These are phyloP conservation scores for Orientallactaga sibirica DNA, from an alignment of 2,797 vertebrate genomes.

Conservation along the genomic window DNA sequence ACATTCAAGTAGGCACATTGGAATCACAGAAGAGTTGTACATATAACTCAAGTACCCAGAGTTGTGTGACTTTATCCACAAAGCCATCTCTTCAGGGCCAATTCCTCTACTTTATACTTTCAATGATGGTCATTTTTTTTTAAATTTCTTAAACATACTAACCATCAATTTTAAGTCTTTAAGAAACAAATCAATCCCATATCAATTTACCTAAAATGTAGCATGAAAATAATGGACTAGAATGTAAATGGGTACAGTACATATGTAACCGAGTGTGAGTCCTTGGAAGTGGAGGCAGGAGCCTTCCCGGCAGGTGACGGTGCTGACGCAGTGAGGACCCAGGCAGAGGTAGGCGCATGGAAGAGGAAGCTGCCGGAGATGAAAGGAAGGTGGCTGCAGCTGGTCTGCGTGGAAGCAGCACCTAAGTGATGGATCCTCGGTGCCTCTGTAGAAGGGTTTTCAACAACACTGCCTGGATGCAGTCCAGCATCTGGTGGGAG, in stretches of 20 bases:
- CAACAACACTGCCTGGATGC: not conserved
- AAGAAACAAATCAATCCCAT: not conserved
- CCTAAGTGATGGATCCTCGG: not conserved
- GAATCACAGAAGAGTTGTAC: too few species aligned
- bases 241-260: not conserved
- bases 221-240: conserved; percentile 16
- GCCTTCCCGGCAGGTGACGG: accelerated
- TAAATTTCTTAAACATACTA: not conserved
- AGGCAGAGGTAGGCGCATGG: not conserved
- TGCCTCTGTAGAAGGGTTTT: not conserved
- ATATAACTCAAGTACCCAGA: too few species aligned
- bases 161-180: not conserved
- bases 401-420: not conserved
- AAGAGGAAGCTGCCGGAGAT: not conserved
- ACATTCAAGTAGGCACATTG: too few species aligned
- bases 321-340: accelerated
- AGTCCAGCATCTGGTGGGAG: not conserved
- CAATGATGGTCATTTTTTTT: not conserved
- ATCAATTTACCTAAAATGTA: not conserved
- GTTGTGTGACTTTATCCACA: too few species aligned
- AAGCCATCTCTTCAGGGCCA: too few species aligned
- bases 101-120: not conserved
- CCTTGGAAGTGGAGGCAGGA: not conserved
- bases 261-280: not conserved
- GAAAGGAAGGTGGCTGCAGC: not conserved